These are phyloP conservation scores for Epinephelus malabaricus DNA, from an alignment of 2,797 vertebrate species.

Conservation along the genomic window DNA sequence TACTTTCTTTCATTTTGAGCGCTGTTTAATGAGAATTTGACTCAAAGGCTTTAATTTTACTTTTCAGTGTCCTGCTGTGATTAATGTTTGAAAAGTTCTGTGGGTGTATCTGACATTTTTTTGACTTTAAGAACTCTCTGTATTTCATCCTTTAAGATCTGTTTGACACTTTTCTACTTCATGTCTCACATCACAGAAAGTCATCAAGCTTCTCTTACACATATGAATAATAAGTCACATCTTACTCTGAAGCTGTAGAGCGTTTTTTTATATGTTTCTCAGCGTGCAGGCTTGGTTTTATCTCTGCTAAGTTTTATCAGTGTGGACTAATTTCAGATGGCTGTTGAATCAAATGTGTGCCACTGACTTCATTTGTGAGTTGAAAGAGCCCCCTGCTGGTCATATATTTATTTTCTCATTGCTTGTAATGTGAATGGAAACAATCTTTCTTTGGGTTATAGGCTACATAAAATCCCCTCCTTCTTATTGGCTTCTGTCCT, in stretches of 20 bases:
- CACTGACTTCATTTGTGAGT: constrained; percentile 76
- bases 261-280: constrained; percentile 39
- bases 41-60: constrained; percentile 62
- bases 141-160: constrained; percentile 55
- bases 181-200: constrained; percentile 46
- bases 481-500: constrained; percentile 41
- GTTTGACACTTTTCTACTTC: constrained; percentile 42
- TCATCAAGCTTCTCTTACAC: constrained; percentile 54
- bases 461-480: constrained; percentile 46
- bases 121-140: constrained; percentile 48
- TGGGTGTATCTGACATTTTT: constrained; percentile 63
- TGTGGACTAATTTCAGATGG: constrained; percentile 53
- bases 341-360: constrained; percentile 40
- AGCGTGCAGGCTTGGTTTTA: constrained; percentile 55
- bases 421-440: constrained; percentile 46
- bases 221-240: constrained; percentile 56
- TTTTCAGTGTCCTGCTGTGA: constrained; percentile 66
- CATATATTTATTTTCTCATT: constrained; percentile 40
- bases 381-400: constrained; percentile 83
- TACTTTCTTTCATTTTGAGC: constrained; percentile 34
- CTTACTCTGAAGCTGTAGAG: constrained; percentile 56
- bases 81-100: constrained; percentile 66
- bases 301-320: constrained; percentile 47
- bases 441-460: constrained; percentile 50
- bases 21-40: constrained; percentile 61